A percentile compares a stretch with the other conserved stretches of the same genome.
Evolutionary conservation across 2,797 vertebrate species (phyloP).

Genomic region (Myoxocephalus aenaeus): DNA sequence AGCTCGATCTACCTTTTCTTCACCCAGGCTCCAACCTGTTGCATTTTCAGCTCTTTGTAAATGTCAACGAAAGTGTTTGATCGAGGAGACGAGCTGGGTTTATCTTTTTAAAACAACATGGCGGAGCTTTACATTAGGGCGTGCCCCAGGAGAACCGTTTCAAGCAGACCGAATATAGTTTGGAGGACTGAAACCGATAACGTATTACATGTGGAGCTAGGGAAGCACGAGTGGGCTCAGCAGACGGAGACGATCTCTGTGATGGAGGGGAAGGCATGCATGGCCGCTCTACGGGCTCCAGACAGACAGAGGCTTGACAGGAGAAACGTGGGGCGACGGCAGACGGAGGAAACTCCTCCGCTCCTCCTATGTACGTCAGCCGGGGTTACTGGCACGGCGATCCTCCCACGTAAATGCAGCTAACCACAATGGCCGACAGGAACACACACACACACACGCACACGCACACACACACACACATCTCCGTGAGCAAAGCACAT

Average conservation of each 20-base stretch:
- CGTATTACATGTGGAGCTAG: constrained; percentile 48
- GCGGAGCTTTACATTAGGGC: constrained; percentile 16
- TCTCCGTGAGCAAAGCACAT: constrained; percentile 58
- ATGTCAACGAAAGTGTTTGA: background rate
- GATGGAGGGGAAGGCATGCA: constrained; percentile 59
- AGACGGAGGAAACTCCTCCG: constrained; percentile 56
- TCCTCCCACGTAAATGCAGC: constrained; percentile 60
- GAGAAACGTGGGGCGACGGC: constrained; percentile 42
- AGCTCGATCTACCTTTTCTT: background rate
- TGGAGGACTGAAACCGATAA: constrained; percentile 53
- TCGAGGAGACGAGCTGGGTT: background rate
- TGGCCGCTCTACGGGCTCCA: constrained; percentile 57
- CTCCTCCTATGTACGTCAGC: constrained; percentile 60
- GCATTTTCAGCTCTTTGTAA: background rate
- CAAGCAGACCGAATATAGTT: constrained; percentile 39
- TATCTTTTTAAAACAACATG: constrained; percentile 7
- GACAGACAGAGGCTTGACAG: constrained; percentile 53
- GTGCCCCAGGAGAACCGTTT: constrained; percentile 28
- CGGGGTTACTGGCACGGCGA: constrained; percentile 55
- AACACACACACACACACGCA: constrained; percentile 51
- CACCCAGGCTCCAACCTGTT: background rate
- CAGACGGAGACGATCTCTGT: constrained; percentile 26
- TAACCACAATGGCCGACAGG: constrained; percentile 60
- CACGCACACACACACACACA: constrained; percentile 38
- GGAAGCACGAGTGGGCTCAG: constrained; percentile 43